phyloP scores from a whole-genome alignment of 2,797 vertebrate species.

The Sphenodon punctatus region DNA sequence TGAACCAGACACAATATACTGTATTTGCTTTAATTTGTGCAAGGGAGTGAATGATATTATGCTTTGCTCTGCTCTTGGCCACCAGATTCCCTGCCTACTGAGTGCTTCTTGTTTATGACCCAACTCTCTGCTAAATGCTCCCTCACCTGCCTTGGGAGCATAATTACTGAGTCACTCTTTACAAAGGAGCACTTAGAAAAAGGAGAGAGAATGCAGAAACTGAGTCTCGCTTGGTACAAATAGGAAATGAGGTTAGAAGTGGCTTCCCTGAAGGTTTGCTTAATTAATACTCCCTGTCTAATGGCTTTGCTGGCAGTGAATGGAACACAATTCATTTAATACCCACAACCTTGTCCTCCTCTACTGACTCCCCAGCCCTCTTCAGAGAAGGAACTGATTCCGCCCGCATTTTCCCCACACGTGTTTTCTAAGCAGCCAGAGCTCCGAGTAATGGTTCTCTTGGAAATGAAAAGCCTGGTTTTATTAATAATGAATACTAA shows the following conservation, averaged over 20 bases:
- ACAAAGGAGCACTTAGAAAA: not conserved
- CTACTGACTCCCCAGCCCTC: not conserved
- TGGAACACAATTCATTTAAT: conserved; percentile 6
- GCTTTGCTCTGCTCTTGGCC: too few relatives aligned
- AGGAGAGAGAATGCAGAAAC: conserved; percentile 2
- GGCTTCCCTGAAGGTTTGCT: conserved; percentile 23
- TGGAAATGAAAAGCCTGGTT: conserved; percentile 12
- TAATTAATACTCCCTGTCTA: conserved; percentile 58
- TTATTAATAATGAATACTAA: conserved; percentile 11
- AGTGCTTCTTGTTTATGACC: not conserved
- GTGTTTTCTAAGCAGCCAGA: not conserved
- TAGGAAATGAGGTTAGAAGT: conserved; percentile 45
- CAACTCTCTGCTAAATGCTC: not conserved
- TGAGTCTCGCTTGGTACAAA: not conserved
- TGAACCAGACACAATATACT: too few relatives aligned
- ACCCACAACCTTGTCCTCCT: not conserved
- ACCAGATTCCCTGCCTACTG: not conserved
- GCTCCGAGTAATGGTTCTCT: not conserved
- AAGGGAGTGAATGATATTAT: too few relatives aligned
- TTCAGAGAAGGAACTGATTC: not conserved
- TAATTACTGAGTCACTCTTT: not conserved
- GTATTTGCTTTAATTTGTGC: too few relatives aligned
- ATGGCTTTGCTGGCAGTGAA: conserved; percentile 49
- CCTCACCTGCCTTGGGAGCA: too few relatives aligned
- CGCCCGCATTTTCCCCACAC: not conserved